Evolutionary conservation across 92 coral and sea anemone species (phyloP).

Genomic region (Heteractis magnifica): DNA sequence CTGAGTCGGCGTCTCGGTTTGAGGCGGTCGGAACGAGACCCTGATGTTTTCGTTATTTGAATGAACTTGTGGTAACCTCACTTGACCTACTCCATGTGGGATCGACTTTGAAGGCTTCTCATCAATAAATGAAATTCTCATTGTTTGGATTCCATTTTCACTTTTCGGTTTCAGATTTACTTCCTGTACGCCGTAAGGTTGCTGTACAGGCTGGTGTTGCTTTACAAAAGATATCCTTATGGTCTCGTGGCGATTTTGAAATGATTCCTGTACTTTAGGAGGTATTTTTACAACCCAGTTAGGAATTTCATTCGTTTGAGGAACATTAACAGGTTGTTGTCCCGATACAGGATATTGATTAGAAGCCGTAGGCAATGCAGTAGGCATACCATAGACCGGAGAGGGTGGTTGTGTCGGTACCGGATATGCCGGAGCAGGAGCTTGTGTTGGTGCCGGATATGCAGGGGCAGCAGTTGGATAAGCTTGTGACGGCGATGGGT

Average conservation of each 20-base stretch:
- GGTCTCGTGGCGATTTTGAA: constrained; percentile 55
- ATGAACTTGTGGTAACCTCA: constrained; percentile 33
- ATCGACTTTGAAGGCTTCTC: constrained; percentile 40
- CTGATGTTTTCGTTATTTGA: constrained; percentile 37
- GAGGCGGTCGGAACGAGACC: constrained; percentile 48
- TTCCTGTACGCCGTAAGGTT: constrained; percentile 45
- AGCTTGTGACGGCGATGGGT: constrained; percentile 17
- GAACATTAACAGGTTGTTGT: constrained; percentile 23
- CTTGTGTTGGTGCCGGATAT: background rate
- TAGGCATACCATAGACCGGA: constrained; percentile 2
- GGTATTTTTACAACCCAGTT: constrained; percentile 72
- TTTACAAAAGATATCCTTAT: constrained; percentile 72
- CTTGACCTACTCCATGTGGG: constrained; percentile 41
- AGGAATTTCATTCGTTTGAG: constrained; percentile 24
- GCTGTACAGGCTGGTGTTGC: constrained; percentile 43
- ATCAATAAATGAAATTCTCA: constrained; percentile 69
- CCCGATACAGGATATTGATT: constrained; percentile 16
- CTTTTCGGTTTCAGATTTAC: constrained; percentile 44
- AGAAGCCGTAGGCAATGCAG: constrained; percentile 24
- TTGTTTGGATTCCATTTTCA: constrained; percentile 54
- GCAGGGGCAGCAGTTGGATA: constrained; percentile 11
- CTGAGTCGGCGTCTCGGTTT: constrained; percentile 33
- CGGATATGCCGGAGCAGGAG: background rate
- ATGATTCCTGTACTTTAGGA: constrained; percentile 37
- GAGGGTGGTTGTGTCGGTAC: background rate